phyloP scores from a whole-genome alignment of 2,113 vertebrate genomes.

The Sorex araneus region DNA sequence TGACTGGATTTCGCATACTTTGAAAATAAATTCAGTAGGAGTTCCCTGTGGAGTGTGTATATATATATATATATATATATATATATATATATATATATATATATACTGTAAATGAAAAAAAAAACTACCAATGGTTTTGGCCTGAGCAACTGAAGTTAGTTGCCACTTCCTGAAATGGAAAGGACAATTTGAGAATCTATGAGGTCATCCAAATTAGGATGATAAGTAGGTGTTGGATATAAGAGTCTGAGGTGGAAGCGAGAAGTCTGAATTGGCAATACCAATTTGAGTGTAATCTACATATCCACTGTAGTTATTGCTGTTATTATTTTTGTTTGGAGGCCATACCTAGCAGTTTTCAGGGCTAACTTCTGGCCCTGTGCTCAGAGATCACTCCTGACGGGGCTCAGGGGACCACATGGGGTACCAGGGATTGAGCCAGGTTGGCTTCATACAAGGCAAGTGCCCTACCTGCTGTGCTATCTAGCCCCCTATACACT shows the following conservation, averaged over 20 bases:
- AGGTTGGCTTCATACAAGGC: too few relatives aligned
- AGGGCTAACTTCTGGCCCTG: too few relatives aligned
- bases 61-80: too few relatives aligned
- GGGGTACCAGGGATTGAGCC: too few relatives aligned
- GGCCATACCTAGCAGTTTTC: too few relatives aligned
- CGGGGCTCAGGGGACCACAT: too few relatives aligned
- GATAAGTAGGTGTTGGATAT: neutral
- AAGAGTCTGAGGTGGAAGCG: slow-evolving; percentile 27
- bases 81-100: too few relatives aligned
- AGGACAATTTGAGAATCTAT: slow-evolving; percentile 31
- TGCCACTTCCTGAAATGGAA: neutral
- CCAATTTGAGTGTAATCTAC: slow-evolving; percentile 26
- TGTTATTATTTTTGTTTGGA: too few relatives aligned
- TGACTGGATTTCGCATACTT: slow-evolving; percentile 38
- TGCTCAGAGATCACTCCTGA: too few relatives aligned
- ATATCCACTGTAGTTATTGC: neutral
- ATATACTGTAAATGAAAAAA: neutral
- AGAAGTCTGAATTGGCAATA: slow-evolving; percentile 45
- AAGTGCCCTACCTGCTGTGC: too few relatives aligned
- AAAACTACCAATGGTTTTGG: slow-evolving; percentile 39
- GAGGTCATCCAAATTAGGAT: slow-evolving; percentile 5
- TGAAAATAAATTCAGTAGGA: neutral
- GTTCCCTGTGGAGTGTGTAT: slow-evolving; percentile 21
- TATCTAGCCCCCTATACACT: neutral
- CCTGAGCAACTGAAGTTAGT: slow-evolving; percentile 31